Percentiles rank a stretch among this genome's conserved stretches.
Conservation (phyloP, 2,113 vertebrate species). For the Gymnorhina tibicen region DNA sequence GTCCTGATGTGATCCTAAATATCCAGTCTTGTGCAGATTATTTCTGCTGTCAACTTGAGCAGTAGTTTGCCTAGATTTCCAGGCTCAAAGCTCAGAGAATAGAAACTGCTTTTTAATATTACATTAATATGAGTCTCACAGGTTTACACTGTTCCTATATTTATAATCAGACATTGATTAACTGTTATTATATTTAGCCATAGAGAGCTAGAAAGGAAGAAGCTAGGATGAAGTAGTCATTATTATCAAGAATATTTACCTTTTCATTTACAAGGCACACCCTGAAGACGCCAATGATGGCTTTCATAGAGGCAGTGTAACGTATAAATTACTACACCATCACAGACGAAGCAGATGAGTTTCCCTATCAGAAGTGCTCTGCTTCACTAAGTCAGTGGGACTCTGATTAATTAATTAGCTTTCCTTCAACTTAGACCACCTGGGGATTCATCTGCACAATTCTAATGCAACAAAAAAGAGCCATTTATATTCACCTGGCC, state of each 20-base stretch:
- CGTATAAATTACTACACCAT: not conserved
- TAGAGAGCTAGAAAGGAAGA: not conserved
- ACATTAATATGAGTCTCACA: not conserved
- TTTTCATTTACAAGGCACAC: not conserved
- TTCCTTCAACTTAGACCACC: not conserved
- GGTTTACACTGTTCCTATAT: not conserved
- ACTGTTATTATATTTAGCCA: not conserved
- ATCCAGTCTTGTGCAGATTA: not conserved
- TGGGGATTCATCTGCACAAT: not conserved
- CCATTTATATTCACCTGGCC: not conserved
- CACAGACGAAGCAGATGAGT: not conserved
- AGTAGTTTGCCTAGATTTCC: not conserved
- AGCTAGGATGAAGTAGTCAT: not conserved
- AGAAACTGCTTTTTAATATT: not conserved
- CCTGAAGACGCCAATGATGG: not conserved
- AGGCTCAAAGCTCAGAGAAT: not conserved
- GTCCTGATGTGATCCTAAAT: not conserved
- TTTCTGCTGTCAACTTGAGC: not conserved
- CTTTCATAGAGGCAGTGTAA: not conserved
- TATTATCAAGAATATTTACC: not conserved
- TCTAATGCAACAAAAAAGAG: not conserved
- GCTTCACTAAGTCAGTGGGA: not conserved
- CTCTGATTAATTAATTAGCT: not conserved
- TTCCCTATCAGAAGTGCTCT: not conserved
- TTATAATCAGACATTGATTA: not conserved